phyloP scores from a whole-genome alignment of 2,888 invertebrate genomes.

The Heliconius erato region DNA sequence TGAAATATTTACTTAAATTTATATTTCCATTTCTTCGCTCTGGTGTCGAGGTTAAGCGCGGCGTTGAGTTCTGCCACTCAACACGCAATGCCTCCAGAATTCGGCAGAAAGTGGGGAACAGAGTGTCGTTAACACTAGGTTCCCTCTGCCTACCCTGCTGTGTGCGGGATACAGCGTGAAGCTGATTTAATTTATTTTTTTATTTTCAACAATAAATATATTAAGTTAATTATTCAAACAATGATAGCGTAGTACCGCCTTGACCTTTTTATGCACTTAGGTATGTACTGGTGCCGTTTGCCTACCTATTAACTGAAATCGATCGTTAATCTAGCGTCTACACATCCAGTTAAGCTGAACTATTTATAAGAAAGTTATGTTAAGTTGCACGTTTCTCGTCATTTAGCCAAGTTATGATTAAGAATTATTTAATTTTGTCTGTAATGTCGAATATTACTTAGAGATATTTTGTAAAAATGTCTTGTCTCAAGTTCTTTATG shows the following conservation, averaged over 20 bases:
- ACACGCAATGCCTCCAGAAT: too few relatives aligned
- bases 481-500: too few relatives aligned
- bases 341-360: conserved; percentile 23
- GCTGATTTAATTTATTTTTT: too few relatives aligned
- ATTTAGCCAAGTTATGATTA: conserved; percentile 13
- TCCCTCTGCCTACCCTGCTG: too few relatives aligned
- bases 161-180: too few relatives aligned
- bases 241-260: conserved; percentile 55
- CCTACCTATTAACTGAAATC: conserved; percentile 55
- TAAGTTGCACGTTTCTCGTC: conserved; percentile 10
- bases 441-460: conserved; percentile 3
- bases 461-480: not conserved
- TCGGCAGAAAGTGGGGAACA: too few relatives aligned
- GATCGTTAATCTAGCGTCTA: conserved; percentile 48
- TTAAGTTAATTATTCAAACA: conserved; percentile 52
- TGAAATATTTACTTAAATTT: too few relatives aligned
- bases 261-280: conserved; percentile 60
- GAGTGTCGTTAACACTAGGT: too few relatives aligned
- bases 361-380: conserved; percentile 22
- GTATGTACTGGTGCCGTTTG: conserved; percentile 52
- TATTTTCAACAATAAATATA: conserved; percentile 22
- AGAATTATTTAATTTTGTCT: not conserved
- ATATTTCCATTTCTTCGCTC: not conserved
- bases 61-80: too few relatives aligned
- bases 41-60: too few relatives aligned